Percentiles rank a stretch among this genome's conserved stretches.
phyloP scores from a whole-genome alignment of 2,888 invertebrate species.

The Ennomos erosarius region DNA sequence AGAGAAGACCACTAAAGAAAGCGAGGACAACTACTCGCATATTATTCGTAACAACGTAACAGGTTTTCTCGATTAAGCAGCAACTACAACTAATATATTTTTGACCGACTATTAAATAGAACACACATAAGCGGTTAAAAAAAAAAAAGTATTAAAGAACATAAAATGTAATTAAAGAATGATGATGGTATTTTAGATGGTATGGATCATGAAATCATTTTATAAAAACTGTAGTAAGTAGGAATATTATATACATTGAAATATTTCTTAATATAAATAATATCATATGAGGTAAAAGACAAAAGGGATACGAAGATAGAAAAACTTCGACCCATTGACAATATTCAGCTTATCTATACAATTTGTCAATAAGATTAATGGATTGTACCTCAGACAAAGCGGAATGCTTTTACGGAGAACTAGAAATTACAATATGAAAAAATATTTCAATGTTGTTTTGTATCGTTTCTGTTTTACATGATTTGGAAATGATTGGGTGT shows the following conservation, averaged over 20 bases:
- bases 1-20: neutral
- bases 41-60: slow-evolving; percentile 32
- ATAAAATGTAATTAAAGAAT: too few species aligned
- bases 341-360: slow-evolving; percentile 47
- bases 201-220: too few species aligned
- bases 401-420: slow-evolving; percentile 35
- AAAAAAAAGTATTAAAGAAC: too few species aligned
- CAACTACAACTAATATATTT: too few species aligned
- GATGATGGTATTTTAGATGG: too few species aligned
- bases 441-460: slow-evolving; percentile 34
- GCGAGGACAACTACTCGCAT: slow-evolving; percentile 25
- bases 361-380: slow-evolving; percentile 57
- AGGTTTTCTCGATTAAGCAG: slow-evolving; percentile 39
- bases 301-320: slow-evolving; percentile 11
- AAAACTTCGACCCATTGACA: slow-evolving; percentile 46
- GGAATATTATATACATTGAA: too few species aligned
- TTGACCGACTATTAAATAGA: too few species aligned
- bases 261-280: too few species aligned
- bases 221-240: too few species aligned
- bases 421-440: slow-evolving; percentile 37
- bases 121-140: too few species aligned
- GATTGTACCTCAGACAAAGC: slow-evolving; percentile 39
- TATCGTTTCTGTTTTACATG: slow-evolving; percentile 14
- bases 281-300: too few species aligned
- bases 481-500: slow-evolving; percentile 11